Conservation (phyloP, 2,888 invertebrate species). For the Eumerus sabulonum region DNA sequence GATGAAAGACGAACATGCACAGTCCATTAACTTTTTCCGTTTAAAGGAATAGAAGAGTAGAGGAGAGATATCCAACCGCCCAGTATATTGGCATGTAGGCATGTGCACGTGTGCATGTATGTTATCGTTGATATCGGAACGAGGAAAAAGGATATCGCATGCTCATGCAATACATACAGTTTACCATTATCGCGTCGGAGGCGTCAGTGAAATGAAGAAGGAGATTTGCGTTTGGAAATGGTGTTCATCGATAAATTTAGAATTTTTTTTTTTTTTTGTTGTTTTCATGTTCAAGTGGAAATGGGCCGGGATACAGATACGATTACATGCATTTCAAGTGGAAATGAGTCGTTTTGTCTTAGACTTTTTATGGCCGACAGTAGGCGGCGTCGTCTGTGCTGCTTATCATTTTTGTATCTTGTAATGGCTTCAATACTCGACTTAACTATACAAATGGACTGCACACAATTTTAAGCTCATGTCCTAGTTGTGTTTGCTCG, state of each 20-base stretch:
- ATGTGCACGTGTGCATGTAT: background rate
- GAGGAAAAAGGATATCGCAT: slow-evolving; percentile 21
- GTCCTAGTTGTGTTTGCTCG: slow-evolving; percentile 18
- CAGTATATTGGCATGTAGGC: too few relatives aligned
- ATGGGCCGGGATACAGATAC: slow-evolving; percentile 1
- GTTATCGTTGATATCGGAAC: slow-evolving; percentile 16
- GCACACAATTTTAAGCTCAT: slow-evolving; percentile 10
- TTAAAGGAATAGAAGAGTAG: slow-evolving; percentile 32
- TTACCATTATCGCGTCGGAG: slow-evolving; percentile 6
- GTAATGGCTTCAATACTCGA: too few relatives aligned
- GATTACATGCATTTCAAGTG: background rate
- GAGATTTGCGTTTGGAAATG: slow-evolving; percentile 18
- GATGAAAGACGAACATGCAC: slow-evolving; percentile 78
- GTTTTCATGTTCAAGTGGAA: slow-evolving; percentile 1
- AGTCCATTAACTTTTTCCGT: slow-evolving; percentile 77
- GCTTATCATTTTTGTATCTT: too few relatives aligned
- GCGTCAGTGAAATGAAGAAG: background rate
- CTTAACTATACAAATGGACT: too few relatives aligned
- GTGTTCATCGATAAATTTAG: slow-evolving; percentile 33
- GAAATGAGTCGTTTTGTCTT: too few relatives aligned
- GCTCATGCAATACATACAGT: slow-evolving; percentile 30
- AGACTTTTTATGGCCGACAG: too few relatives aligned
- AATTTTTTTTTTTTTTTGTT: slow-evolving; percentile 10
- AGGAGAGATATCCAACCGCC: slow-evolving; percentile 9
- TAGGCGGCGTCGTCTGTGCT: too few relatives aligned